Evolutionary conservation across 2,113 vertebrate genomes (phyloP).

Genomic region (Reinhardtius hippoglossoides): DNA sequence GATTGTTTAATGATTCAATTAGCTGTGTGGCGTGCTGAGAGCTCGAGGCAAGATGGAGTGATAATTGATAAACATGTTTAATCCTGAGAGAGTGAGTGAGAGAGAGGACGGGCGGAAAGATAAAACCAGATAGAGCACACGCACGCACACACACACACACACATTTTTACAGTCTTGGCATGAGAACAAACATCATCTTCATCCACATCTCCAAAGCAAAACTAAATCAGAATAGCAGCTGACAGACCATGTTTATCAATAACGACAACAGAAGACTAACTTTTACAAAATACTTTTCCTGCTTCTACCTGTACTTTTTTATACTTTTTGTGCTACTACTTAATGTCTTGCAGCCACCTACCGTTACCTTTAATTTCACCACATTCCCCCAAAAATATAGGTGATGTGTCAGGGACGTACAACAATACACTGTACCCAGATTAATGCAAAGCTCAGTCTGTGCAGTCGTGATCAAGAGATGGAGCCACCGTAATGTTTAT

Average conservation of each 20-base stretch:
- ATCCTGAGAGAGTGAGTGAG: constrained; percentile 67
- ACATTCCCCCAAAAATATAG: no score
- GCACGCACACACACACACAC: no score
- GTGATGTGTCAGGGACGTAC: no score
- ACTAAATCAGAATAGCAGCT: background rate
- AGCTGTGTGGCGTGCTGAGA: constrained; percentile 92
- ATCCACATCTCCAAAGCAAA: background rate
- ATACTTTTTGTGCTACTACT: no score
- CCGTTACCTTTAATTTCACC: no score
- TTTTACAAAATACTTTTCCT: background rate
- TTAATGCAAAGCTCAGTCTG: no score
- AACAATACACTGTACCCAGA: no score
- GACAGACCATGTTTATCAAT: background rate
- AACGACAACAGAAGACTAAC: background rate
- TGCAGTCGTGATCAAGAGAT: no score
- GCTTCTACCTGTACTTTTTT: no score
- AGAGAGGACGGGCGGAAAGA: constrained; percentile 58
- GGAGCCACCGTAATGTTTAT: no score
- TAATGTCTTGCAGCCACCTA: no score
- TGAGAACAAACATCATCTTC: constrained; percentile 4
- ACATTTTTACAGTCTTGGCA: constrained; percentile 22
- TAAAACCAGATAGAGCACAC: constrained; percentile 42
- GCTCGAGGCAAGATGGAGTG: constrained; percentile 88
- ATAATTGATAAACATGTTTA: constrained; percentile 88
- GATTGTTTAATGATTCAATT: constrained; percentile 99